phyloP scores from a whole-genome alignment of 2,797 vertebrate species.

The Silurus lanzhouensis region DNA sequence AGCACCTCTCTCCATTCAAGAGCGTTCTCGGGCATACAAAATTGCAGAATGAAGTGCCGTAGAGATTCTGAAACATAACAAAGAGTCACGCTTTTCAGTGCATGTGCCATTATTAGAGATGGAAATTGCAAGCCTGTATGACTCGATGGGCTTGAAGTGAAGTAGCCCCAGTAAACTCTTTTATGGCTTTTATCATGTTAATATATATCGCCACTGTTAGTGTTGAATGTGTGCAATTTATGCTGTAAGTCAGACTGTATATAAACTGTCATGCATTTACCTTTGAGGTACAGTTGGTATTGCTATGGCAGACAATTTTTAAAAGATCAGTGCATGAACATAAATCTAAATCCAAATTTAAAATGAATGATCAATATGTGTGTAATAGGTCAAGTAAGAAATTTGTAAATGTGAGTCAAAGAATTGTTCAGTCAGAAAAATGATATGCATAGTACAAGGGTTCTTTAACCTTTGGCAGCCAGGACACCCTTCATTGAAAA shows the following conservation, averaged over 20 bases:
- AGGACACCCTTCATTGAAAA: background rate
- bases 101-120: conserved; percentile 36
- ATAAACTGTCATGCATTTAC: background rate
- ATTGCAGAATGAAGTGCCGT: conserved; percentile 28
- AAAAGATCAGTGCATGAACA: background rate
- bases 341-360: background rate
- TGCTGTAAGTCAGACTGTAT: background rate
- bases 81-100: conserved; percentile 29
- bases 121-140: conserved; percentile 30
- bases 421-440: background rate
- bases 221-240: background rate
- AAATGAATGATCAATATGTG: background rate
- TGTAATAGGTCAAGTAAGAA: background rate
- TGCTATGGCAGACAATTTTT: background rate
- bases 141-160: background rate
- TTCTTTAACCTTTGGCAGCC: too few species aligned
- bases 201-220: background rate
- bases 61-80: conserved; percentile 35
- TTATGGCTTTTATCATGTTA: background rate
- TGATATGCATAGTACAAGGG: background rate
- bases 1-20: conserved; percentile 41
- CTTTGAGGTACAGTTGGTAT: background rate
- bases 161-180: conserved; percentile 12
- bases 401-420: background rate
- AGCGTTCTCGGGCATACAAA: conserved; percentile 28